phyloP scores from a whole-genome alignment of 1,140 invertebrate genomes.

The Acromyrmex heyeri region DNA sequence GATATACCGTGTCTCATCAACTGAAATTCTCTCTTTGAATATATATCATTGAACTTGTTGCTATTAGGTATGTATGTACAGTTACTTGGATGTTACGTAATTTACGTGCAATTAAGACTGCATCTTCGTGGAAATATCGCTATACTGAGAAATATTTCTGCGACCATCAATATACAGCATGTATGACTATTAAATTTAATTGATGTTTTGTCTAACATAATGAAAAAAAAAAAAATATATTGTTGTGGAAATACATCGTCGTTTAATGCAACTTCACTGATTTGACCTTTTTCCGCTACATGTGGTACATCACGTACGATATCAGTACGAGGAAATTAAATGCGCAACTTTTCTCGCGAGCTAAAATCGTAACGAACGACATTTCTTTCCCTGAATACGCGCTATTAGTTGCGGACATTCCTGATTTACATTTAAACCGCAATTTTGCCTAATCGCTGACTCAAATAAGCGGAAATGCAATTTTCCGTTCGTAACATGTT shows the following conservation, averaged over 20 bases:
- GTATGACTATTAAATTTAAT: neutral
- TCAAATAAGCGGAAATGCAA: conserved; percentile 49
- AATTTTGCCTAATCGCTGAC: conserved; percentile 46
- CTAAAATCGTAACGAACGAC: neutral
- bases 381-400: neutral
- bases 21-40: conserved; percentile 31
- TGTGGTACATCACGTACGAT: neutral
- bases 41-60: conserved; percentile 38
- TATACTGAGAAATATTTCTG: neutral
- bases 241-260: neutral
- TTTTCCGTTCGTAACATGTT: conserved; percentile 43
- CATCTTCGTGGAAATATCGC: neutral
- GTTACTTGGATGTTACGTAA: conserved; percentile 1
- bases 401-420: conserved; percentile 18
- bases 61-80: conserved; percentile 4
- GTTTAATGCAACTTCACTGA: neutral
- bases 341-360: neutral
- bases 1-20: neutral
- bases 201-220: neutral
- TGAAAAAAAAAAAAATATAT: neutral
- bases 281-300: neutral
- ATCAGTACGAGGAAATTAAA: conserved; percentile 44
- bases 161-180: neutral
- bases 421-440: conserved; percentile 55
- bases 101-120: conserved; percentile 10